Evolutionary conservation across 2,888 invertebrate species (phyloP), one percentile per base, ranked within the genome.

Genomic region (Pristionchus exspectatus): DNA sequence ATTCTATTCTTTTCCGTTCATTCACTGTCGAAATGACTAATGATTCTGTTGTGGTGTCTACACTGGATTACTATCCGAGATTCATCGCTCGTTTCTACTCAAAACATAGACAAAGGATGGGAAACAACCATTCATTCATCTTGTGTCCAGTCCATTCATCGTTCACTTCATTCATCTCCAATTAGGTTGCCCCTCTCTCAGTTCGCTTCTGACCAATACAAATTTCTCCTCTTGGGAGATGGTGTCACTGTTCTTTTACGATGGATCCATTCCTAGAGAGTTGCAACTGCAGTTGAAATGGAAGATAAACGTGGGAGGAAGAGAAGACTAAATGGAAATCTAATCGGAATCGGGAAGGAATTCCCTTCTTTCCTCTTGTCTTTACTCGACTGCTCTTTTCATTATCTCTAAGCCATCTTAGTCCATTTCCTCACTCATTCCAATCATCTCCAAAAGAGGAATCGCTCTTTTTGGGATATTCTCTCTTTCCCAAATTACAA

Each of bases 401-500:
- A 72, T 72, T 72, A 72, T 72, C 69, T 33, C 30, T 27, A 72
- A 72, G 30, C 69, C 69, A 72, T 72, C 69, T 72, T 72, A 72
- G 63, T 72, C 69, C 16, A 16, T 72, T 72, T 21, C 69, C 69
- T 72, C 69, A 72, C 69, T 72, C 69, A 72, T 72, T 72, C 30
- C 30, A 30, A 27, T 72, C 33, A 30, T 72, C 33, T 33, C 16
- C 33, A 33, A 1, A 30, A 14, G 30, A 10, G 30, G 69, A 66
- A 66, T 66, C 66, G 63, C 7, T 24, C n/a, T 63, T 63, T 63
- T 63, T 63, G n/a, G 63, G 63, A 63, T 63, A 21, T 63, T 63
- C 63, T 21, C 63, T 21, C 63, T 63, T 63, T 63, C 69, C 14
- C 12, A 63, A 72, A 30, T 72, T 72, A 72, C 69, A 33, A 30